phyloP scores from a whole-genome alignment of 2,888 invertebrate species.

The Eupithecia exiguata region DNA sequence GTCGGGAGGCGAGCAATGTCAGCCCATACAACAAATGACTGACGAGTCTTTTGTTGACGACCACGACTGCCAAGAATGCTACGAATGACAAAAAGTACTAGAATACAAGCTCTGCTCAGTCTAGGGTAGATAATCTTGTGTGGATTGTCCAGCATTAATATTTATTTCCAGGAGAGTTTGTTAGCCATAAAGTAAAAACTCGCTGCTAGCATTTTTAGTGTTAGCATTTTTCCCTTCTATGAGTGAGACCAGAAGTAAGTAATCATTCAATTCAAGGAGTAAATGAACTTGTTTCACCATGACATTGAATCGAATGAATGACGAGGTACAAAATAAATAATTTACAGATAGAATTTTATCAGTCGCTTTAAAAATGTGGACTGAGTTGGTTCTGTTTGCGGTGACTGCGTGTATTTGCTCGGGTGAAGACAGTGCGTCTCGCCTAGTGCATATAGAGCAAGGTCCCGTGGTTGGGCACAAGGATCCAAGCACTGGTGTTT shows the following conservation, averaged over 20 bases:
- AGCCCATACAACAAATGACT: too few species aligned
- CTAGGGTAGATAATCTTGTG: neutral
- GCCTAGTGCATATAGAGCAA: constrained; percentile 50
- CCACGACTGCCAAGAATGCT: too few species aligned
- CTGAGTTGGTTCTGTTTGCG: neutral
- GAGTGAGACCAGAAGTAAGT: neutral
- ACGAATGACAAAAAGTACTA: too few species aligned
- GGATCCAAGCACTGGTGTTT: constrained; percentile 48
- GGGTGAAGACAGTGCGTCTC: constrained; percentile 21
- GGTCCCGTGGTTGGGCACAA: constrained; percentile 58
- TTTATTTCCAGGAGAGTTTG: neutral
- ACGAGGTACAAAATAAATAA: neutral
- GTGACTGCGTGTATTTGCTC: neutral
- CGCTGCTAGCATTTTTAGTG: too few species aligned
- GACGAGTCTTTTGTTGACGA: too few species aligned
- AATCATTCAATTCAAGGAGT: neutral
- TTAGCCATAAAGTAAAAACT: neutral
- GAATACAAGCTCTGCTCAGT: neutral
- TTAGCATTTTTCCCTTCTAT: neutral
- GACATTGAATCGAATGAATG: neutral
- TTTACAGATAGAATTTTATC: neutral
- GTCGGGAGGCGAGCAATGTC: too few species aligned
- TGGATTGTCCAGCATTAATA: neutral
- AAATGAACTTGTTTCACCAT: neutral
- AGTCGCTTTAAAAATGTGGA: constrained; percentile 1